Evolutionary conservation across 2,888 invertebrate genomes (phyloP), one percentile per base, ranked within the genome.

Genomic region (Andrena chrysosceles): DNA sequence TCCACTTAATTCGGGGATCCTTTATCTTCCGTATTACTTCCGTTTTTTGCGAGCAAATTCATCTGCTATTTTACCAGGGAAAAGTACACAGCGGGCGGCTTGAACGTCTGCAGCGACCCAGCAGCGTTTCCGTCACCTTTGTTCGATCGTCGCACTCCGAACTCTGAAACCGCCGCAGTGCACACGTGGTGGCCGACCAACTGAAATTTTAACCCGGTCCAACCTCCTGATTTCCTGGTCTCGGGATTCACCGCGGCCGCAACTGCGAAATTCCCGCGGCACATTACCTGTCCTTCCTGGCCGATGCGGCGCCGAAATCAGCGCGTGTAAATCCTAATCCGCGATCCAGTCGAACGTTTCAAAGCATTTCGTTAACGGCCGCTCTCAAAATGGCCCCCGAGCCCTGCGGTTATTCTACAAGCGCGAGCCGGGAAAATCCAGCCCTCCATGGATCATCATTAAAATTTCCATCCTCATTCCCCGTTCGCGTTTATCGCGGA

Each of bases 71-170:
- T 63, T 2, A 63, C 13, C 23, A 8, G 8, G 31, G 33, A 64
- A 42, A 64, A 26, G 52, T 52, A 64, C 7, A 52, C 52, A 52
- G 52, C 49, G n/a, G 5, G 8, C 10, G 7, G 10, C 16, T n/a
- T 0, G 20, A 33, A 33, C 60, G 29, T 48, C 48, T 63, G 63
- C 49, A 71, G 23, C 49, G 49, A n/a, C 5, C 35, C 8, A 23
- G 10, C 56, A 16, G 29, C 56, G 83, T 83, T 85, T 84, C 82
- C 89, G 85, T 87, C 83, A 75, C 83, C 85, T 85, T 89, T 87
- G 88, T 87, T 81, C 87, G 79, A 64, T 71, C 33, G 66, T 80
- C 66, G 71, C 70, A 29, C 62, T 16, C 42, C 42, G 42, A 42
- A 26, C 59, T 33, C 16, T 42, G 42, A 10, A 33, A 69, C 33